Conservation (phyloP, 2,797 vertebrate species). For the Atherinosoma microstoma region DNA sequence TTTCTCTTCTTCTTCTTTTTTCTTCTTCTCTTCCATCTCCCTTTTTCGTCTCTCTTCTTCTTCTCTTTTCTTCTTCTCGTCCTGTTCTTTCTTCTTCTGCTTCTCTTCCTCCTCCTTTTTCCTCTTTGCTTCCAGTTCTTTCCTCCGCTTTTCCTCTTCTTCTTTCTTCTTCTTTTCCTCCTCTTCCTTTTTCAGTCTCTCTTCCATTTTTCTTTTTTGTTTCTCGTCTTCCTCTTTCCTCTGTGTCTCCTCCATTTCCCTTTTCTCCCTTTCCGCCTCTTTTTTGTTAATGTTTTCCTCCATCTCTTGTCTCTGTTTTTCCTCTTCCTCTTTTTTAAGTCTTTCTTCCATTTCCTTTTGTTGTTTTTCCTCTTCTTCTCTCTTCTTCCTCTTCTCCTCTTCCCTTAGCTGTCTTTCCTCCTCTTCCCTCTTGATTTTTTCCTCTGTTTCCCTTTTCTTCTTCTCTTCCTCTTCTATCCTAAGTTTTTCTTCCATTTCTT, state of each 20-base stretch:
- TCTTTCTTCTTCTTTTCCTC: slow-evolving; percentile 49
- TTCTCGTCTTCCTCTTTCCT: slow-evolving; percentile 40
- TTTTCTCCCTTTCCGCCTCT: slow-evolving; percentile 42
- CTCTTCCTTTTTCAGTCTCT: slow-evolving; percentile 7
- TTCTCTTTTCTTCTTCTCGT: slow-evolving; percentile 46
- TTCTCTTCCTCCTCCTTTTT: slow-evolving; percentile 19
- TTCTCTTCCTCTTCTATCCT: slow-evolving; percentile 56
- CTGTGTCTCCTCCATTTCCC: slow-evolving; percentile 30
- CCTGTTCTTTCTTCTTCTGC: slow-evolving; percentile 40
- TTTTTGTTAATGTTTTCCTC: slow-evolving; percentile 42
- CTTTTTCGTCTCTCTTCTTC: slow-evolving; percentile 39
- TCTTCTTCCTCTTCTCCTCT: slow-evolving; percentile 23
- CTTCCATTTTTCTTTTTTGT: slow-evolving; percentile 29
- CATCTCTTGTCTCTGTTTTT: slow-evolving; percentile 29
- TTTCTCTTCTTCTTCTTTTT: slow-evolving; percentile 43
- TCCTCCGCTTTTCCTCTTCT: slow-evolving; percentile 38
- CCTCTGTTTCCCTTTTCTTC: slow-evolving; percentile 48
- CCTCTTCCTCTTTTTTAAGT: slow-evolving; percentile 35
- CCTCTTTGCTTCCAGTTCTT: slow-evolving; percentile 39
- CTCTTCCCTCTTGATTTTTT: slow-evolving; percentile 56
- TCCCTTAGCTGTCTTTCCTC: slow-evolving; percentile 47
- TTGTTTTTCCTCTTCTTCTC: slow-evolving; percentile 32
- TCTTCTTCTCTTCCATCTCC: slow-evolving; percentile 43
- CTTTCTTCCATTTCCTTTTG: slow-evolving; percentile 43
- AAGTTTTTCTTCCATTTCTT: slow-evolving; percentile 51